Evolutionary conservation across 2,797 vertebrate genomes (phyloP).

Genomic region (Enteromius thamalakanensis): DNA sequence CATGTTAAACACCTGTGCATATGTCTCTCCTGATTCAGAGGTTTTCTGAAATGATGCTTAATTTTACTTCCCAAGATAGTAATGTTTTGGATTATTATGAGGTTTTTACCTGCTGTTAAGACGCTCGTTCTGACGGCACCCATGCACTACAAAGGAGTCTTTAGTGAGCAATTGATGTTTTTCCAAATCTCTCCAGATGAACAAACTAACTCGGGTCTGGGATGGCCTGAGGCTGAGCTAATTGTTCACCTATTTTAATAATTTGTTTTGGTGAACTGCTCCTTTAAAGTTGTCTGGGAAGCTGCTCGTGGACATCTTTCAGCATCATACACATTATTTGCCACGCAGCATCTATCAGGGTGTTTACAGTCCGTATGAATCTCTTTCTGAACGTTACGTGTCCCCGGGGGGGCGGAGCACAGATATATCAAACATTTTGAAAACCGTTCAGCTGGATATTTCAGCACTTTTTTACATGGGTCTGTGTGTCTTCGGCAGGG

Average conservation of each 20-base stretch:
- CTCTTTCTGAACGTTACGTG: conserved; percentile 15
- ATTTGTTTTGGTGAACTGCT: background rate
- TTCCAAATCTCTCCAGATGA: background rate
- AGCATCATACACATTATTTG: background rate
- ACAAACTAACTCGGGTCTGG: background rate
- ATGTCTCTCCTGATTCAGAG: background rate
- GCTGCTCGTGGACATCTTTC: background rate
- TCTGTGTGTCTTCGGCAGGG: conserved; percentile 15
- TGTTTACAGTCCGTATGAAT: conserved; percentile 23
- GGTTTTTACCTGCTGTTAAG: background rate
- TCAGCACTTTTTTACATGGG: conserved; percentile 30
- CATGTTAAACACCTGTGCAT: background rate
- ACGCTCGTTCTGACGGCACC: background rate
- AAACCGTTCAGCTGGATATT: background rate
- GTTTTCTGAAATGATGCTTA: background rate
- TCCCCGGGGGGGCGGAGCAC: background rate
- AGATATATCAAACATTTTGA: conserved; percentile 17
- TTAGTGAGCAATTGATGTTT: background rate
- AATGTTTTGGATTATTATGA: background rate
- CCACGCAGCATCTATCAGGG: background rate
- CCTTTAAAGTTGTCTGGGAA: background rate
- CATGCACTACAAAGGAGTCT: background rate
- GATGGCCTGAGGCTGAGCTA: background rate
- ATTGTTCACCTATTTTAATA: background rate
- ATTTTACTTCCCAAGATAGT: background rate